A percentile compares a stretch with the other conserved stretches of the same genome.
phyloP scores from a whole-genome alignment of 2,113 vertebrate genomes.

The Strix aluco region DNA sequence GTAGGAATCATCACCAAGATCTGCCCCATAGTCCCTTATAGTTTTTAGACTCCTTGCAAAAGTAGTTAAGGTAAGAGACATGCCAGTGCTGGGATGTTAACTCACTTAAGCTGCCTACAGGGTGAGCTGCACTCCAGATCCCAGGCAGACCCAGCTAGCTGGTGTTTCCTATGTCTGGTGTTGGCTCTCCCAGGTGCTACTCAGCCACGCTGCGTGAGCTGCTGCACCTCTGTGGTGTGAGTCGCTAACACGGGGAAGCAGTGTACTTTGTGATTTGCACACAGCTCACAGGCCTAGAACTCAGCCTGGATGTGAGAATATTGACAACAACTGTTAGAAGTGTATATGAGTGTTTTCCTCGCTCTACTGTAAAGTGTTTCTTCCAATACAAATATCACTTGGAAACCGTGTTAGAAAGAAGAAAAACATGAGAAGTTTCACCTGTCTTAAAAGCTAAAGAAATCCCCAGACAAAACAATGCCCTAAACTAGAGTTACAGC shows the following conservation, averaged over 20 bases:
- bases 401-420: not conserved
- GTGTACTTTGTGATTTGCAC: not conserved
- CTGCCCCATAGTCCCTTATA: fast-evolving
- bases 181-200: not conserved
- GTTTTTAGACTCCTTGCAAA: not conserved
- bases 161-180: not conserved
- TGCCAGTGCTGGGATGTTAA: not conserved
- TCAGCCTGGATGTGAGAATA: not conserved
- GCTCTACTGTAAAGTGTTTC: not conserved
- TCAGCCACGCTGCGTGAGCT: fast-evolving
- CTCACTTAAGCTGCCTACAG: not conserved
- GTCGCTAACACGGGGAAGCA: not conserved
- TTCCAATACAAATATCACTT: not conserved
- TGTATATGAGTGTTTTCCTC: not conserved
- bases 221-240: not conserved
- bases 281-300: not conserved
- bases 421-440: not conserved
- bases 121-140: not conserved
- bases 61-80: not conserved
- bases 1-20: not conserved
- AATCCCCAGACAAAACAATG: not conserved
- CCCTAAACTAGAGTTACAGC: not conserved
- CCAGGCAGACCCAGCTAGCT: not conserved
- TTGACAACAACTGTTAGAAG: not conserved
- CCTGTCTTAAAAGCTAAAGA: not conserved